Conservation (phyloP, 2,888 invertebrate species). For the Cheilosia variabilis region DNA sequence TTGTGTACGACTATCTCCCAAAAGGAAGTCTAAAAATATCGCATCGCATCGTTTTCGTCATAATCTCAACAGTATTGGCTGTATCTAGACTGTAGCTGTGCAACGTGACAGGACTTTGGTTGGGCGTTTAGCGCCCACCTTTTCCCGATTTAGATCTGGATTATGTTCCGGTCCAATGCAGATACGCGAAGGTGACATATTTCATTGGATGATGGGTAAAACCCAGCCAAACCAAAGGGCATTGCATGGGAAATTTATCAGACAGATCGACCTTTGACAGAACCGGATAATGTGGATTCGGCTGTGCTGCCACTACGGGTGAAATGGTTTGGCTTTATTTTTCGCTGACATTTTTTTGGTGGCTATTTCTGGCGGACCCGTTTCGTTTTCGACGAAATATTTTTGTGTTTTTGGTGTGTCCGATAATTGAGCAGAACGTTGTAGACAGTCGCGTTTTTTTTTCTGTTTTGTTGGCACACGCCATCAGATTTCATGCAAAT, state of each 20-base stretch:
- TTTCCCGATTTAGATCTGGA: constrained; percentile 59
- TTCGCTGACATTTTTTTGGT: not conserved
- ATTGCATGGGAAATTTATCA: constrained; percentile 43
- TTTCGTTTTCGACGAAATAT: constrained; percentile 47
- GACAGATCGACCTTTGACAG: constrained; percentile 53
- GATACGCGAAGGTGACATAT: constrained; percentile 62
- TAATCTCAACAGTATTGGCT: constrained; percentile 31
- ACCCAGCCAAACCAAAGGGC: constrained; percentile 39
- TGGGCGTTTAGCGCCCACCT: constrained; percentile 66
- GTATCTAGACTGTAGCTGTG: constrained; percentile 41
- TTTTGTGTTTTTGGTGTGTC: constrained; percentile 4
- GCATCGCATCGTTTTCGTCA: constrained; percentile 59
- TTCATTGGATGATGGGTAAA: constrained; percentile 13
- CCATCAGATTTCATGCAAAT: constrained; percentile 43
- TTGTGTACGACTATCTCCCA: constrained; percentile 48
- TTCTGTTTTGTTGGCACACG: constrained; percentile 58
- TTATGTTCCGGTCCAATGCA: constrained; percentile 33
- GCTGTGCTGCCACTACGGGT: constrained; percentile 1
- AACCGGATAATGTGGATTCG: constrained; percentile 1
- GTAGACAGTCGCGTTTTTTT: constrained; percentile 9
- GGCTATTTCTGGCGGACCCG: constrained; percentile 4
- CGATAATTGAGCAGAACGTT: constrained; percentile 29
- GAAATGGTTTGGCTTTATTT: not conserved
- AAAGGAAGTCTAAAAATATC: constrained; percentile 70
- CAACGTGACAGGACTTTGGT: constrained; percentile 38